Conservation (phyloP, 2,888 invertebrate genomes). For the Temnothorax rugatulus region DNA sequence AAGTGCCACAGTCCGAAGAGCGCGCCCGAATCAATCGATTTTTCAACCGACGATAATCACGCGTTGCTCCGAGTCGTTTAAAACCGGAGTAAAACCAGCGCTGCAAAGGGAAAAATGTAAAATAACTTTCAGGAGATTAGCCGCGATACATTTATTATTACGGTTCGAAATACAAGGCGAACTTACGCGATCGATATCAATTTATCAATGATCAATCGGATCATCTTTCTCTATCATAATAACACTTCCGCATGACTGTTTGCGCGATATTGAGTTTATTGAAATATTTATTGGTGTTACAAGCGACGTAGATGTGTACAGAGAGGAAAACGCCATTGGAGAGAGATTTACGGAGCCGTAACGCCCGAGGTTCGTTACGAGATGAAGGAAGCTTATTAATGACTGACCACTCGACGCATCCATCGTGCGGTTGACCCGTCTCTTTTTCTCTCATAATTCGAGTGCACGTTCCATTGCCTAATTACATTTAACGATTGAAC, state of each 20-base stretch:
- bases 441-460: constrained; percentile 52
- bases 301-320: constrained; percentile 47
- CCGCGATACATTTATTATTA: constrained; percentile 33
- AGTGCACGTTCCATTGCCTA: constrained; percentile 57
- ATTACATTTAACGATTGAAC: constrained; percentile 42
- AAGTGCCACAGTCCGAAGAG: constrained; percentile 14
- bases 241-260: constrained; percentile 59
- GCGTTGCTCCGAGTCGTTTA: constrained; percentile 57
- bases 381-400: constrained; percentile 43
- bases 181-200: constrained; percentile 57
- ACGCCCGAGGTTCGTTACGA: not conserved
- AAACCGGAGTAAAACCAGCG: constrained; percentile 12
- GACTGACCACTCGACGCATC: constrained; percentile 24
- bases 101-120: constrained; percentile 15
- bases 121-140: constrained; percentile 29
- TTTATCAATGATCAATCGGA: constrained; percentile 43
- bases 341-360: constrained; percentile 5
- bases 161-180: constrained; percentile 50
- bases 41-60: constrained; percentile 16
- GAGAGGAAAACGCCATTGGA: not conserved
- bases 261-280: constrained; percentile 75
- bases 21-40: constrained; percentile 3
- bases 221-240: constrained; percentile 48
- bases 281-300: constrained; percentile 75
- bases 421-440: constrained; percentile 24